These are phyloP conservation scores for Callipepla squamata DNA, from an alignment of 2,113 vertebrate genomes.

Conservation along the genomic window DNA sequence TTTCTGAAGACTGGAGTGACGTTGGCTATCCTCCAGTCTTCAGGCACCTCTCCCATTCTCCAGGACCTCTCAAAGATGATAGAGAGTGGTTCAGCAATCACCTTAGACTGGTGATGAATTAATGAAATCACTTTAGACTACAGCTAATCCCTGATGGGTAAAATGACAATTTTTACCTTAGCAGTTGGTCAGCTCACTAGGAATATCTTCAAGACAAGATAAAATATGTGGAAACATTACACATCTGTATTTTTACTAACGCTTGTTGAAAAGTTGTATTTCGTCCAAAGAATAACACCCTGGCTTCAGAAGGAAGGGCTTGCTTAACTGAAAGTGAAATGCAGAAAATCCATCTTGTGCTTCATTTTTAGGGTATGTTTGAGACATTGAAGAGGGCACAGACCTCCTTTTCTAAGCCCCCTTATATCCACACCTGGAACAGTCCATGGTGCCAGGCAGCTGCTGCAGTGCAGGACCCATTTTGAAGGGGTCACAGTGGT, in stretches of 20 bases:
- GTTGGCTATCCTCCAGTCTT: no score
- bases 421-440: not conserved
- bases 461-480: not conserved
- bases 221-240: not conserved
- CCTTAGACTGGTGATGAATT: no score
- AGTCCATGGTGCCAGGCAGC: not conserved
- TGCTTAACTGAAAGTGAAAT: not conserved
- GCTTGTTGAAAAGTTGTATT: not conserved
- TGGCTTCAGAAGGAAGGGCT: not conserved
- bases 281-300: not conserved
- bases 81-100: no score
- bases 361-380: not conserved
- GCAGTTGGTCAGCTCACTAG: not conserved
- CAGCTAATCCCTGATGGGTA: conserved; percentile 4
- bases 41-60: no score
- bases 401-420: not conserved
- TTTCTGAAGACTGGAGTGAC: no score
- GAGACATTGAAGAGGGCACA: not conserved
- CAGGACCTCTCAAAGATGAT: no score
- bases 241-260: not conserved
- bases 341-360: not conserved
- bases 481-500: not conserved
- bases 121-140: not conserved
- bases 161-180: conserved; percentile 37
- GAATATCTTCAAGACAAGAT: not conserved